Percentiles rank a stretch among this genome's conserved stretches.
These are phyloP conservation scores for Agrotis segetum DNA, from an alignment of 2,888 invertebrate species.

Conservation along the genomic window DNA sequence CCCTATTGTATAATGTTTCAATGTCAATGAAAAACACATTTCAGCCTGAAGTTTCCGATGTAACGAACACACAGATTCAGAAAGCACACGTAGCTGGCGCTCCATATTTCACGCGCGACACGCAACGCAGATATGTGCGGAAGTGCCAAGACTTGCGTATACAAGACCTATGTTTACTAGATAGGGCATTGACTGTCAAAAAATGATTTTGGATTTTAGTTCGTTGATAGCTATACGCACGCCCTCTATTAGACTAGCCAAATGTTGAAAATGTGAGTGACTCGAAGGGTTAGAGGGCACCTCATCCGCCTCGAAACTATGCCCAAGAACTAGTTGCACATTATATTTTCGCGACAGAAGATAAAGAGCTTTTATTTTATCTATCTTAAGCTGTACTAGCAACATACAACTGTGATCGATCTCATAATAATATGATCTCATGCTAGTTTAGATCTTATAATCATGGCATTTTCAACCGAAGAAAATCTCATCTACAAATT, in stretches of 20 bases:
- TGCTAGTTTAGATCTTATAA: no score
- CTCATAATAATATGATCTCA: no score
- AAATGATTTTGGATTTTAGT: neutral
- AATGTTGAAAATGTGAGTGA: no score
- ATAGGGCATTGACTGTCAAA: slow-evolving; percentile 25
- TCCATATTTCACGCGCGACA: slow-evolving; percentile 78
- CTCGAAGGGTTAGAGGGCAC: no score
- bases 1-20: neutral
- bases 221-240: no score
- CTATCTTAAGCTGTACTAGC: no score
- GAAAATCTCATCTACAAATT: neutral
- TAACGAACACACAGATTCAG: slow-evolving; percentile 45
- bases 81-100: slow-evolving; percentile 58
- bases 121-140: slow-evolving; percentile 74
- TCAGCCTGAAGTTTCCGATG: slow-evolving; percentile 19
- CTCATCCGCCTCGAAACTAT: no score
- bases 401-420: no score
- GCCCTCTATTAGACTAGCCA: no score
- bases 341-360: no score
- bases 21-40: slow-evolving; percentile 23
- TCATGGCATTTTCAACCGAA: neutral
- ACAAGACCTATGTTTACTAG: slow-evolving; percentile 48
- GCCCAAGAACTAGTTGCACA: no score
- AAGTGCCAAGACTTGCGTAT: slow-evolving; percentile 73
- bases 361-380: no score